A percentile compares a stretch with the other conserved stretches of the same genome.
These are phyloP conservation scores for Stictonetta naevosa DNA, from an alignment of 2,113 vertebrate genomes.

Conservation along the genomic window DNA sequence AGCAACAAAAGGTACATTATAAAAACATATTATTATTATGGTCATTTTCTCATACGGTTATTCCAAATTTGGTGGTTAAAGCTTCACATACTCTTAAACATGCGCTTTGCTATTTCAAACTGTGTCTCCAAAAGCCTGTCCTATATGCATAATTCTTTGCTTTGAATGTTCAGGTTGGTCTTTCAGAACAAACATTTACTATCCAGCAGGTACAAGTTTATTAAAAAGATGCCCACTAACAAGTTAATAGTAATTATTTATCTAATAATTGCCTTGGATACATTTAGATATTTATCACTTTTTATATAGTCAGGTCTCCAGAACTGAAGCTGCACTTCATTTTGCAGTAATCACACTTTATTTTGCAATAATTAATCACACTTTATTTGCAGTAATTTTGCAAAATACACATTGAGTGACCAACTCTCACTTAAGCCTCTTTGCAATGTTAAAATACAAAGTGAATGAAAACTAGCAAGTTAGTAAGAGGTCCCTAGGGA, in stretches of 20 bases:
- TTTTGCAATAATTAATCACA: not conserved
- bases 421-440: not conserved
- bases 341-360: not conserved
- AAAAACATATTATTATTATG: not conserved
- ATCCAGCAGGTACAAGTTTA: fast-evolving
- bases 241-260: not conserved
- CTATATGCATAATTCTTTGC: not conserved
- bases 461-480: not conserved
- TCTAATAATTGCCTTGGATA: not conserved
- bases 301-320: not conserved
- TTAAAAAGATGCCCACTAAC: not conserved
- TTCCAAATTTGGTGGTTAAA: not conserved
- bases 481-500: not conserved
- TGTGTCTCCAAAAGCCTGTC: not conserved
- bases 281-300: fast-evolving
- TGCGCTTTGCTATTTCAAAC: not conserved
- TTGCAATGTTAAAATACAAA: not conserved
- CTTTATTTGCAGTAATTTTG: not conserved
- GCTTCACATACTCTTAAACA: not conserved
- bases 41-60: not conserved
- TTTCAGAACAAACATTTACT: not conserved
- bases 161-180: not conserved
- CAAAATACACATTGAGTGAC: not conserved
- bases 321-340: not conserved
- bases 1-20: not conserved